phyloP scores from a whole-genome alignment of 2,888 invertebrate genomes.

The Hartigia nigra region DNA sequence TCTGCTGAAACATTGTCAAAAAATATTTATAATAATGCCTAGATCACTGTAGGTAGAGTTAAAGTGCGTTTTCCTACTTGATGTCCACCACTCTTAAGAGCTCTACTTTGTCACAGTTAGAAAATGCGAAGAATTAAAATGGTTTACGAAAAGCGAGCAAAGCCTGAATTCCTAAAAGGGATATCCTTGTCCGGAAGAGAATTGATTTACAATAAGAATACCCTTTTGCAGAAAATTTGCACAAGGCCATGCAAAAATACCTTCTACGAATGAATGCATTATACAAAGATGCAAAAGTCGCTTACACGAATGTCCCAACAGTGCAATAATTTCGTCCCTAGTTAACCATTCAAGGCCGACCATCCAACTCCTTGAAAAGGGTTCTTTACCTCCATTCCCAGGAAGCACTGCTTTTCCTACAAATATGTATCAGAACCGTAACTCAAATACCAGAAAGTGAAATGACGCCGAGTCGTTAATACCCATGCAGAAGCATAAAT shows the following conservation, averaged over 20 bases:
- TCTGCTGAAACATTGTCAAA: too few species aligned
- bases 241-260: slow-evolving; percentile 36
- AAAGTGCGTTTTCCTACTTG: background rate
- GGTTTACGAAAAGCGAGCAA: background rate
- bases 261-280: slow-evolving; percentile 23
- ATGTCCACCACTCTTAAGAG: background rate
- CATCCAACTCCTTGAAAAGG: slow-evolving; percentile 13
- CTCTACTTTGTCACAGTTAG: background rate
- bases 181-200: background rate
- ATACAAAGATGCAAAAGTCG: slow-evolving; percentile 23
- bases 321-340: slow-evolving; percentile 37
- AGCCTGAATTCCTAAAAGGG: background rate
- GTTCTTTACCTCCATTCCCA: slow-evolving; percentile 1
- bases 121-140: background rate
- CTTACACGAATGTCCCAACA: slow-evolving; percentile 38
- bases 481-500: background rate
- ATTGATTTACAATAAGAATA: slow-evolving; percentile 54
- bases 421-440: slow-evolving; percentile 20
- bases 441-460: slow-evolving; percentile 7
- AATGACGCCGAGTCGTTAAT: background rate
- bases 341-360: slow-evolving; percentile 21
- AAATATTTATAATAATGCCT: background rate
- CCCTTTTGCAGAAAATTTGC: slow-evolving; percentile 56
- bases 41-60: background rate
- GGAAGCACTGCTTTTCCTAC: slow-evolving; percentile 8